Evolutionary conservation across 2,888 invertebrate species (phyloP).

Genomic region (Dioctria linearis): DNA sequence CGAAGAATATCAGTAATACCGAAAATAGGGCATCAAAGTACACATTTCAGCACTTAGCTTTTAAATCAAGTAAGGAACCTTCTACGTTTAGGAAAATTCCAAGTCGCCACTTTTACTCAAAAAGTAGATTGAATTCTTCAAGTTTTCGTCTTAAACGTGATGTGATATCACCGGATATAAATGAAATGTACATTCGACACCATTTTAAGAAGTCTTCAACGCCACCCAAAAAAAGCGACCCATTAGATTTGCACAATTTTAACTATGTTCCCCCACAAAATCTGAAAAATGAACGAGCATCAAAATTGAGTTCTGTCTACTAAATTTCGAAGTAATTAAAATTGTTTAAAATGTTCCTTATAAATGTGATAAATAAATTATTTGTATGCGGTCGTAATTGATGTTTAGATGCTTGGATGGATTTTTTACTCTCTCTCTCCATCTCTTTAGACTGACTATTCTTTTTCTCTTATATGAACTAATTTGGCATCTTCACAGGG

Average conservation of each 20-base stretch:
- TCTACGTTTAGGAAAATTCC: conserved; percentile 6
- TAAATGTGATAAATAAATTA: no score
- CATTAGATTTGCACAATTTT: not conserved
- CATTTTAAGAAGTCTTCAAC: not conserved
- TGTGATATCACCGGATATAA: conserved; percentile 3
- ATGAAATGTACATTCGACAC: conserved; percentile 16
- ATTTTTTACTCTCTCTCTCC: no score
- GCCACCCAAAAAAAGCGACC: not conserved
- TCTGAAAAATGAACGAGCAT: not conserved
- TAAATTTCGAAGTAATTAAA: not conserved
- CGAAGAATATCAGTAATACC: not conserved
- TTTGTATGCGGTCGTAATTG: no score
- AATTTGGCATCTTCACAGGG: no score
- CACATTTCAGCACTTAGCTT: not conserved
- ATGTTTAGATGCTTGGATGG: no score
- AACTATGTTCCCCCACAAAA: not conserved
- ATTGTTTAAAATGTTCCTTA: no score
- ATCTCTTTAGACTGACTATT: no score
- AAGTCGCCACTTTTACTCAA: not conserved
- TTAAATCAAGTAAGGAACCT: not conserved
- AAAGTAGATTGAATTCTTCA: not conserved
- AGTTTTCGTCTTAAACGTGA: conserved; percentile 15
- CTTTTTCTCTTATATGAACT: no score
- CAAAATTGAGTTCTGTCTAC: not conserved
- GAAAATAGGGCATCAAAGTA: not conserved